Base-by-base conservation (phyloP, 2,888 invertebrate species). In the Patella depressa region DNA sequence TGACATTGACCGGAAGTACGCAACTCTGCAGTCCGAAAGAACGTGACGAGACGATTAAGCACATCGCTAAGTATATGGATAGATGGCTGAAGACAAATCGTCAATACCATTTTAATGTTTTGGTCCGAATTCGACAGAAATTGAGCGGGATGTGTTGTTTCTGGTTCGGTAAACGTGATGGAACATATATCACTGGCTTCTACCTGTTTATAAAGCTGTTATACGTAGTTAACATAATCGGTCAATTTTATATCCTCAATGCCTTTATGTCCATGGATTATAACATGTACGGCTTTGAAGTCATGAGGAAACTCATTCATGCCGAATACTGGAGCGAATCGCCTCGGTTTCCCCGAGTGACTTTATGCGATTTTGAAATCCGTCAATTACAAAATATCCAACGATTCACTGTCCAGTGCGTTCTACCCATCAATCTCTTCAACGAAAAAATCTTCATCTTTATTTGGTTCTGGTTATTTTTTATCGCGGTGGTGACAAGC, bases 221-320 rank as follows among this genome's bases (percentile, higher is more conserved):
- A 19, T 90, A 89, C 78, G 84, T 88, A 15, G 81, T 79, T 70
- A 90, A 90, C 80, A 86, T 89, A 34, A 86, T 90, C 74, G 85
- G 87, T 45, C 91, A 91, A 82, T 87, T 91, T 73, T 89, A 87
- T 80, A 80, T 89, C 12, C 83, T 89, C 55, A 89, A 89, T 78
- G 85, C 86, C 14, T 89, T 89, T 79, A 82, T 89, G 80, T 84
- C 88, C 14, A 88, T 86, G 57, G 85, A 87, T 29, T 89, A 86
- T 78, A 85, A 84, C 74, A 73, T 88, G 12, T 88, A 86, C 76
- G 89, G 89, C 7, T 85, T 88, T 65, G 89, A 89, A 79, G 86
- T 89, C n/a, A 59, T 88, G 17, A 80, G 79, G 7, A 81, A 85
- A 55, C 76, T 88, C 73, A 73, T 81, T 24, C 78, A 80, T 55